Percentiles rank a stretch among this genome's conserved stretches.
These are phyloP conservation scores for Ctenopoma kingsleyae DNA, from an alignment of 2,797 vertebrate species.

Conservation along the genomic window DNA sequence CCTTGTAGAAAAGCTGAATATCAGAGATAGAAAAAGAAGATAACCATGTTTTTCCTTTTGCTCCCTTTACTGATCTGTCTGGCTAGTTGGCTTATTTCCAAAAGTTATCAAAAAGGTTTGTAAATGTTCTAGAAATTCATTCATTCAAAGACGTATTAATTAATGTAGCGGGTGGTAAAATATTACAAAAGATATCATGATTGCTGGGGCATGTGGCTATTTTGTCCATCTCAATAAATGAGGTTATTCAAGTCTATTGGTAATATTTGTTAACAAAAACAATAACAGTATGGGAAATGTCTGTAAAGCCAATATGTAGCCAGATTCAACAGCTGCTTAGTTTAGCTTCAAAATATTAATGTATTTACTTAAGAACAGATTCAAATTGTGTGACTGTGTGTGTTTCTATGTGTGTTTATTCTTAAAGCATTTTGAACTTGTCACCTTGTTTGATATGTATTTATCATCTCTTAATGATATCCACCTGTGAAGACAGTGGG, in stretches of 20 bases:
- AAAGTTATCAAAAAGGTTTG: constrained; percentile 4
- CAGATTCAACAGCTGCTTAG: not conserved
- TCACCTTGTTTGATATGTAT: constrained; percentile 51
- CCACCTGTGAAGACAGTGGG: constrained; percentile 76
- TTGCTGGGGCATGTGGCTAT: not conserved
- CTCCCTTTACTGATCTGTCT: not conserved
- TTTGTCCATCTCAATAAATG: not conserved
- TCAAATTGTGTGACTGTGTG: not conserved
- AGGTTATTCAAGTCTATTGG: not conserved
- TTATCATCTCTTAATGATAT: constrained; percentile 76
- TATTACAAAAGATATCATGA: not conserved
- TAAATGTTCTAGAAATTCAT: not conserved
- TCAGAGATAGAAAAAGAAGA: not conserved
- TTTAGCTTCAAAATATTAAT: not conserved
- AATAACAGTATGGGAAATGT: not conserved
- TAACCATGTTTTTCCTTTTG: not conserved
- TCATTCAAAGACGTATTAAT: not conserved
- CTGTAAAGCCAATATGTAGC: not conserved
- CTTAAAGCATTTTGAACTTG: constrained; percentile 38
- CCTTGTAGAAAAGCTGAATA: constrained; percentile 10
- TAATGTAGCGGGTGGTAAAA: not conserved
- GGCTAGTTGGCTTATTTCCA: not conserved
- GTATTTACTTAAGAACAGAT: not conserved
- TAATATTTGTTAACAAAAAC: not conserved
- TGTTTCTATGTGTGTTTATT: not conserved